Conservation (phyloP, 1,140 invertebrate genomes). For the Sinonovacula constricta region DNA sequence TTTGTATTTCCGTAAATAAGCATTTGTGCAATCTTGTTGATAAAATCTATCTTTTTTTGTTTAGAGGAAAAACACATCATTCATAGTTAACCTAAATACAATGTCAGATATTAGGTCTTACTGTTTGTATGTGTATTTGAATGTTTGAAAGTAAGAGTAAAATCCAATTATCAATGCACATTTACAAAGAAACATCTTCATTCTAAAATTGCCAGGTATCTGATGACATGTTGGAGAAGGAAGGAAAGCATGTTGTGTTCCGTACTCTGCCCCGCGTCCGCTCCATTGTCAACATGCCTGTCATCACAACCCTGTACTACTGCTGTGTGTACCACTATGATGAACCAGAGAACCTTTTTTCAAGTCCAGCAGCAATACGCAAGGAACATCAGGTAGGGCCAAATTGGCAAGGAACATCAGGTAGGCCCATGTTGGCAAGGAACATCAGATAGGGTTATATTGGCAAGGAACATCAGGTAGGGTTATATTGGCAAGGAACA, state of each 20-base stretch:
- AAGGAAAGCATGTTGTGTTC: constrained; percentile 57
- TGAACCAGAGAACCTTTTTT: constrained; percentile 68
- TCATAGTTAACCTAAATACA: too few relatives aligned
- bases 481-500: too few relatives aligned
- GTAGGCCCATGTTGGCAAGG: too few relatives aligned
- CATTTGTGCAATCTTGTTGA: too few relatives aligned
- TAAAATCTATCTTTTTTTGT: too few relatives aligned
- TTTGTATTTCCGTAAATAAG: too few relatives aligned
- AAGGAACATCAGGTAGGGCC: constrained; percentile 67
- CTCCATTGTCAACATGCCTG: constrained; percentile 67
- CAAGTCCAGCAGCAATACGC: constrained; percentile 65
- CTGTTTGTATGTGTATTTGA: too few relatives aligned
- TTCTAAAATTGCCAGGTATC: constrained; percentile 53
- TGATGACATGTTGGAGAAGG: constrained; percentile 61
- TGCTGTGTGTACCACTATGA: constrained; percentile 76
- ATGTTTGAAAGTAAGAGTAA: too few relatives aligned
- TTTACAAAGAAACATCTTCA: neutral
- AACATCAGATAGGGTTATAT: too few relatives aligned
- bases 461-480: too few relatives aligned
- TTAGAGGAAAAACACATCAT: too few relatives aligned
- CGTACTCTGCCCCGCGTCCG: constrained; percentile 57
- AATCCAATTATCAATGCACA: neutral
- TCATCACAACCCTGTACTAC: constrained; percentile 75
- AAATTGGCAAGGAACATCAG: too few relatives aligned
- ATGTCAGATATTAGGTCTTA: neutral